These are phyloP conservation scores for Cataglyphis livida DNA, from an alignment of 2,888 invertebrate species.

Conservation along the genomic window DNA sequence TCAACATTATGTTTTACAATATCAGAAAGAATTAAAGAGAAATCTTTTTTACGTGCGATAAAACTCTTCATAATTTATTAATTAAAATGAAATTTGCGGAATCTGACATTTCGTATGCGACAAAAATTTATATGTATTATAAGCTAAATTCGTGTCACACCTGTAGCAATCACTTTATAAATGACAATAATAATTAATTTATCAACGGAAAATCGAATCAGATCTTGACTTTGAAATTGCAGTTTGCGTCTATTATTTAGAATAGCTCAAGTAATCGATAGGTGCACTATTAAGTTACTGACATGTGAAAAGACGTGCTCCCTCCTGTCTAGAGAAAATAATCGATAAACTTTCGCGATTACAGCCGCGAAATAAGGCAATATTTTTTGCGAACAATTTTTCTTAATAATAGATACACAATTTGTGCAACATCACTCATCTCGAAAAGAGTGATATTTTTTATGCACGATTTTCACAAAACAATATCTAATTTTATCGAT, in stretches of 20 bases:
- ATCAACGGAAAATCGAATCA: conserved; percentile 38
- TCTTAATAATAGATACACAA: not conserved
- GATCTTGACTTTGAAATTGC: conserved; percentile 54
- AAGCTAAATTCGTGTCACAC: not conserved
- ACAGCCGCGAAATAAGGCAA: not conserved
- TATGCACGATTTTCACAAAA: not conserved
- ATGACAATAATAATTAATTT: conserved; percentile 27
- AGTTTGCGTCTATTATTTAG: conserved; percentile 55
- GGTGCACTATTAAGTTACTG: conserved; percentile 40
- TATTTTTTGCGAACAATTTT: conserved; percentile 12
- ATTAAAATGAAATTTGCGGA: not conserved
- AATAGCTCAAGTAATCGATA: conserved; percentile 59
- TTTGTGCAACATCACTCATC: conserved; percentile 5
- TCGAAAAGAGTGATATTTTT: not conserved
- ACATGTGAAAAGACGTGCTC: conserved; percentile 42
- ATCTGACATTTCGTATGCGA: not conserved
- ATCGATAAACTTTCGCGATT: conserved; percentile 55
- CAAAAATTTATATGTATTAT: not conserved
- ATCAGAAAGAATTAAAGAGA: not conserved
- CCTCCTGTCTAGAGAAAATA: conserved; percentile 22
- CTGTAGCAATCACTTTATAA: conserved; percentile 1
- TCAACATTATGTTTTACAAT: not conserved
- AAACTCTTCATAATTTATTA: not conserved
- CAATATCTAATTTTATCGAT: not conserved
- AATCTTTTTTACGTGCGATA: not conserved